A percentile compares a stretch with the other conserved stretches of the same genome.
Evolutionary conservation across 2,113 vertebrate genomes (phyloP).

Genomic region (Thermophis baileyi): DNA sequence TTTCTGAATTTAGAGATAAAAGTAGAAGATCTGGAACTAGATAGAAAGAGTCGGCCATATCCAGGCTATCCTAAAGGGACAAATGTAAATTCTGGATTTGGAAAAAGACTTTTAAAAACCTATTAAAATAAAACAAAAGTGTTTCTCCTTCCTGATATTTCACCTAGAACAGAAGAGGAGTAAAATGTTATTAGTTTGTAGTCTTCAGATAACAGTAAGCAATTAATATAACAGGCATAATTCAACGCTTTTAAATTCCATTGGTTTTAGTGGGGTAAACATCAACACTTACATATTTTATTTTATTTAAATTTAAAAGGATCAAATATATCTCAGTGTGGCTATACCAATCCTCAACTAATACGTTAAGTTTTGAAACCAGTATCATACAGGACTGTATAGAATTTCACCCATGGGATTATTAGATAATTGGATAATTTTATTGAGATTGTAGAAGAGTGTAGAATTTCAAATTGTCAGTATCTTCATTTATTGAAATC

Average conservation of each 20-base stretch:
- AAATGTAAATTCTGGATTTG: not conserved
- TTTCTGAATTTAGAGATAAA: not conserved
- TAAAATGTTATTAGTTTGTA: not conserved
- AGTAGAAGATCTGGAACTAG: not conserved
- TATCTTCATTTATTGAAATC: not conserved
- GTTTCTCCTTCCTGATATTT: not conserved
- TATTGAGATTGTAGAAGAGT: not conserved
- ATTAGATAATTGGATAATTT: not conserved
- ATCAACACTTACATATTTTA: not conserved
- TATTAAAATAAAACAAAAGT: not conserved
- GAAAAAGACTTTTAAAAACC: not conserved
- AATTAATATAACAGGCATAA: not conserved
- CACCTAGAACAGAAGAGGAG: not conserved
- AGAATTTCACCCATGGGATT: not conserved
- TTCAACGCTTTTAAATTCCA: not conserved
- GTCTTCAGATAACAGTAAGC: not conserved
- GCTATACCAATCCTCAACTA: not conserved
- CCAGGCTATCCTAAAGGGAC: not conserved
- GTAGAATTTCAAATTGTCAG: not conserved
- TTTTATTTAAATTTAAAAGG: not conserved
- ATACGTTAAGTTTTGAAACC: not conserved
- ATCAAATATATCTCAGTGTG: not conserved
- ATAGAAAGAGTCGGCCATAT: not conserved
- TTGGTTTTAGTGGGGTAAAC: not conserved
- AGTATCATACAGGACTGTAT: not conserved